phyloP scores from a whole-genome alignment of 2,888 invertebrate species.

The Drosophila meridionalis region DNA sequence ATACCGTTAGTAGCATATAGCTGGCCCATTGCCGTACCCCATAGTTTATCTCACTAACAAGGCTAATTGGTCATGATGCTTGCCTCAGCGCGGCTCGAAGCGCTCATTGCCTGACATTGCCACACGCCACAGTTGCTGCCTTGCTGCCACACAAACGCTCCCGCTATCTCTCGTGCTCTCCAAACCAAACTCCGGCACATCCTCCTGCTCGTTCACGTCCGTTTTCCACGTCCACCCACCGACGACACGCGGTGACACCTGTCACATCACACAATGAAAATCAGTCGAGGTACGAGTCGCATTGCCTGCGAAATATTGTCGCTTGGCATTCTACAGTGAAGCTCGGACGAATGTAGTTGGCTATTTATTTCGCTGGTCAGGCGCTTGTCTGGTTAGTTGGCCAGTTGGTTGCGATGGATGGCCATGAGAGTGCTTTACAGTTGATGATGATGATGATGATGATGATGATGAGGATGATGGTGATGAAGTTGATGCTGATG shows the following conservation, averaged over 20 bases:
- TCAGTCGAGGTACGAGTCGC: constrained; percentile 63
- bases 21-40: constrained; percentile 61
- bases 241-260: constrained; percentile 73
- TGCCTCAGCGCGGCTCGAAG: constrained; percentile 43
- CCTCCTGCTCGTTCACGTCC: constrained; percentile 15
- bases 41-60: constrained; percentile 79
- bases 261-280: constrained; percentile 81
- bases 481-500: not conserved
- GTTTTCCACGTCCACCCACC: constrained; percentile 63
- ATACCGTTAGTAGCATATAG: constrained; percentile 61
- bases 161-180: constrained; percentile 18
- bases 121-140: constrained; percentile 55
- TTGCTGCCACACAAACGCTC: constrained; percentile 25
- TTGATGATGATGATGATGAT: constrained; percentile 14
- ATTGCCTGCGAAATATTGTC: constrained; percentile 58
- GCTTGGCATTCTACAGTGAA: constrained; percentile 53
- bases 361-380: constrained; percentile 66
- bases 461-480: not conserved
- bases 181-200: constrained; percentile 16
- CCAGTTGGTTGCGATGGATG: constrained; percentile 37
- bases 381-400: constrained; percentile 47
- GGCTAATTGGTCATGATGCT: constrained; percentile 82
- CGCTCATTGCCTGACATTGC: constrained; percentile 56
- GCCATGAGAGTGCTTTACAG: constrained; percentile 28
- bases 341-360: constrained; percentile 40